These are phyloP conservation scores for Beaufortia kweichowensis DNA, from an alignment of 2,113 vertebrate species.

Conservation along the genomic window DNA sequence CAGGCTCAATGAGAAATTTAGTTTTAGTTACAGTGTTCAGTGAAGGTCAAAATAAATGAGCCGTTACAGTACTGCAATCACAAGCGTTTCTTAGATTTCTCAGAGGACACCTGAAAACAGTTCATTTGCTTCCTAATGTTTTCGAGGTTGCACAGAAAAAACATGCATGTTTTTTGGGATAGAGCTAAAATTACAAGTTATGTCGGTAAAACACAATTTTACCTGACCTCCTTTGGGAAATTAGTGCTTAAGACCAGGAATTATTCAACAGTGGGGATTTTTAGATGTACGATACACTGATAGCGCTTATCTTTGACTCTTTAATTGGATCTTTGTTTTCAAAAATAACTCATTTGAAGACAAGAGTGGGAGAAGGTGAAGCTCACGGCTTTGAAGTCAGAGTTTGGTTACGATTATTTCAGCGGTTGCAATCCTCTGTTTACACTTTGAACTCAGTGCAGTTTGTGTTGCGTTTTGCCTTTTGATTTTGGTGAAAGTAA, in stretches of 20 bases:
- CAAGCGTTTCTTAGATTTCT: background rate
- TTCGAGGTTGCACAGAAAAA: background rate
- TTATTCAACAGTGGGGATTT: constrained; percentile 9
- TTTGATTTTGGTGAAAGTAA: background rate
- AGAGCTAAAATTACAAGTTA: background rate
- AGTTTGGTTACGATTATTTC: constrained; percentile 61
- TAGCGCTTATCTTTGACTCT: constrained; percentile 42
- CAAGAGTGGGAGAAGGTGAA: constrained; percentile 58
- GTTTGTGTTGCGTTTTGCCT: background rate
- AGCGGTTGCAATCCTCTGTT: constrained; percentile 25
- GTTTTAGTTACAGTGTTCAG: too few species aligned
- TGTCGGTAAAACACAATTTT: background rate
- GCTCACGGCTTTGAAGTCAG: constrained; percentile 64
- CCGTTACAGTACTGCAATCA: background rate
- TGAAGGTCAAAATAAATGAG: background rate
- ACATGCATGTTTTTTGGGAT: background rate
- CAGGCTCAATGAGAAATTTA: too few species aligned
- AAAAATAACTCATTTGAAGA: constrained; percentile 52
- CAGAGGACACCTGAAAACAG: background rate
- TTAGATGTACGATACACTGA: constrained; percentile 9
- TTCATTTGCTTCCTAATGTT: background rate
- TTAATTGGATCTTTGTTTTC: constrained; percentile 56
- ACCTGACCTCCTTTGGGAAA: background rate
- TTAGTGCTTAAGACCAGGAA: constrained; percentile 1
- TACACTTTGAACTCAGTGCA: constrained; percentile 58